Conservation (phyloP, 2,797 vertebrate species). For the Helicolenus hilgendorfi region DNA sequence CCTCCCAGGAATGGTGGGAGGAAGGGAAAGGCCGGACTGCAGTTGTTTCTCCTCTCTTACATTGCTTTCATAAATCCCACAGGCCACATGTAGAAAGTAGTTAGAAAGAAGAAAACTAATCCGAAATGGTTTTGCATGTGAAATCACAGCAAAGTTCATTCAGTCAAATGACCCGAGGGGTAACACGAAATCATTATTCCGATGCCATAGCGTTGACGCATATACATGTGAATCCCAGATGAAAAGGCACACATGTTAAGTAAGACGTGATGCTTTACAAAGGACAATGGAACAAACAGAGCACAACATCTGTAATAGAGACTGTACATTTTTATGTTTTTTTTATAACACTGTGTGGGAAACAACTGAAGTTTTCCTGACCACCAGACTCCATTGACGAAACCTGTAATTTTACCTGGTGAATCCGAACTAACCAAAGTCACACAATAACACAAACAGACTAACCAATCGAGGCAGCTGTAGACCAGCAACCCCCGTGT, state of each 20-base stretch:
- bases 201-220: background rate
- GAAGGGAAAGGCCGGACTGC: background rate
- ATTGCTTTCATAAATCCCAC: constrained; percentile 11
- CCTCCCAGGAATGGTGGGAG: background rate
- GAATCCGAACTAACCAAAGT: too few relatives aligned
- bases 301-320: background rate
- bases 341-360: background rate
- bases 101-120: background rate
- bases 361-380: background rate
- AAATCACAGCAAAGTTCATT: background rate
- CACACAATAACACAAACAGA: too few relatives aligned
- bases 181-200: background rate
- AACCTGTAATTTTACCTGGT: too few relatives aligned
- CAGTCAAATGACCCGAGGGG: background rate
- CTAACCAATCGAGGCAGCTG: too few relatives aligned
- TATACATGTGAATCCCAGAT: background rate
- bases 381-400: too few relatives aligned
- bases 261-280: background rate
- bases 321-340: background rate
- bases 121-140: background rate
- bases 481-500: too few relatives aligned
- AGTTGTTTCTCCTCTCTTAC: background rate
- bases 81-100: background rate
- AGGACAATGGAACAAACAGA: background rate
- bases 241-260: background rate